A percentile compares a stretch with the other conserved stretches of the same genome.
phyloP scores from a whole-genome alignment of 2,797 vertebrate genomes.

The Anisognathus igniventris region DNA sequence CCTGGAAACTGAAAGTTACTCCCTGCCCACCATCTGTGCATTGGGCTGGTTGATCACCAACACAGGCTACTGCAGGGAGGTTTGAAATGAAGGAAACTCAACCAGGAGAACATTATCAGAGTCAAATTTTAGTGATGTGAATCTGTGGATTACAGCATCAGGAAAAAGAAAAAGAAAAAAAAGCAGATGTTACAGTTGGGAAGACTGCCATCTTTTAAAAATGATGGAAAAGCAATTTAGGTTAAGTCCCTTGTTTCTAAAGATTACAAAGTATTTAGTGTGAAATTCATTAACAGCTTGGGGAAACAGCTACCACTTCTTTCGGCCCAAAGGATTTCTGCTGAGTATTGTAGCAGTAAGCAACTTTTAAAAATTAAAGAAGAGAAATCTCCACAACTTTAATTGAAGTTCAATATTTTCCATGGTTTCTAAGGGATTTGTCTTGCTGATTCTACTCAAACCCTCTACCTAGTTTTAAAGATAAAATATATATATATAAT shows the following conservation, averaged over 20 bases:
- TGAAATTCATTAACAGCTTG: conserved; percentile 23
- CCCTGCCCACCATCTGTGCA: conserved; percentile 6
- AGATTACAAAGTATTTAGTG: not conserved
- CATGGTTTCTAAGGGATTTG: not conserved
- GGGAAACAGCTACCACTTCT: not conserved
- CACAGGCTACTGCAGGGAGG: not conserved
- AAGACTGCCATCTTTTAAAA: not conserved
- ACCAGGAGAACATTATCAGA: not conserved
- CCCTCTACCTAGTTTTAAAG: not conserved
- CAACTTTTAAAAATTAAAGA: conserved; percentile 9
- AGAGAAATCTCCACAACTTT: not conserved
- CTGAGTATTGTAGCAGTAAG: not conserved
- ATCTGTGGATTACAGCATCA: not conserved
- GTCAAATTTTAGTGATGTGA: not conserved
- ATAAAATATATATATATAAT: not conserved
- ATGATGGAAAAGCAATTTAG: not conserved
- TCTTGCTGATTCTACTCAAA: not conserved
- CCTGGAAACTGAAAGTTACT: conserved; percentile 1
- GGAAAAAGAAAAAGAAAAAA: not conserved
- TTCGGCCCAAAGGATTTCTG: not conserved
- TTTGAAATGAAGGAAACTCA: not conserved
- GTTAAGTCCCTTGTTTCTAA: not conserved
- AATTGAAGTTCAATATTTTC: conserved; percentile 3
- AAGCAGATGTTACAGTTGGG: not conserved
- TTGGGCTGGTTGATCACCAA: not conserved